These are phyloP conservation scores for Marisa cornuarietis DNA, from an alignment of 1,140 invertebrate genomes.

Conservation along the genomic window DNA sequence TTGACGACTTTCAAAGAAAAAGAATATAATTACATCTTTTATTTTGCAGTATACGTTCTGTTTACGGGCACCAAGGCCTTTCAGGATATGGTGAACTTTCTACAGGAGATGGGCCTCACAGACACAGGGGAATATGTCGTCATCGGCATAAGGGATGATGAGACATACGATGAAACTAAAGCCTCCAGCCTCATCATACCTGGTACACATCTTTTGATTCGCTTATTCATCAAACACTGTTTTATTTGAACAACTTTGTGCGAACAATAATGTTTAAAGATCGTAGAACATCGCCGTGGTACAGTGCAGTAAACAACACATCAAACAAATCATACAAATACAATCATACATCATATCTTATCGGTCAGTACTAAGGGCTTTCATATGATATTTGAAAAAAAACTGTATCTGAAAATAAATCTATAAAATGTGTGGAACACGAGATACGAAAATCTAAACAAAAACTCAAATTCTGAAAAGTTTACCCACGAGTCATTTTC, in stretches of 20 bases:
- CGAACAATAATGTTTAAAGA: not conserved
- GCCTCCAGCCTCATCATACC: not conserved
- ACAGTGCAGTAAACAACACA: not conserved
- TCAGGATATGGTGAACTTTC: constrained; percentile 86
- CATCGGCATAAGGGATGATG: constrained; percentile 86
- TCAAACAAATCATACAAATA: not conserved
- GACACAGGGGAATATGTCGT: constrained; percentile 93
- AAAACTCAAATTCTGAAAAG: not conserved
- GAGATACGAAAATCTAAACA: not conserved
- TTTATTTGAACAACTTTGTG: not conserved
- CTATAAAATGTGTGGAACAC: not conserved
- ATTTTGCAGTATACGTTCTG: constrained; percentile 86
- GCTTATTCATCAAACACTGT: not conserved
- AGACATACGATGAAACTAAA: constrained; percentile 82
- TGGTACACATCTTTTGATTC: too few relatives aligned
- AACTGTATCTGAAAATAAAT: not conserved
- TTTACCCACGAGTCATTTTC: not conserved
- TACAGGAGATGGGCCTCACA: constrained; percentile 85
- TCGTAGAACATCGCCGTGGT: not conserved
- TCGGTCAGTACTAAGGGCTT: not conserved
- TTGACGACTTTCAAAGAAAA: not conserved
- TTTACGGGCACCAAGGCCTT: constrained; percentile 81
- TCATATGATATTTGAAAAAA: not conserved
- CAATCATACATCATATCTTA: not conserved
- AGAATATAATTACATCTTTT: not conserved